Evolutionary conservation across 2,113 vertebrate genomes (phyloP).

Genomic region (Aramus guarauna): DNA sequence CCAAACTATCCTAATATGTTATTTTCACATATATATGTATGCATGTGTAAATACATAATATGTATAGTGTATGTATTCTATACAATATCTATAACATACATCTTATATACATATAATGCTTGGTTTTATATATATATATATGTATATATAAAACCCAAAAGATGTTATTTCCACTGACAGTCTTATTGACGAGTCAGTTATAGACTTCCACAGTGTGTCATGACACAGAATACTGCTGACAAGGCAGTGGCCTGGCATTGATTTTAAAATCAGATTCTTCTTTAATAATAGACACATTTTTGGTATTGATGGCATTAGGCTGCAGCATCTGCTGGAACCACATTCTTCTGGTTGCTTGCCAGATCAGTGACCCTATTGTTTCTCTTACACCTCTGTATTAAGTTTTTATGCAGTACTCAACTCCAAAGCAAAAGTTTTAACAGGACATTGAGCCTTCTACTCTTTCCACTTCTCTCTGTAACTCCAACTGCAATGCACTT

Average conservation of each 20-base stretch:
- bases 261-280: background rate
- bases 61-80: background rate
- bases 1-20: background rate
- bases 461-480: background rate
- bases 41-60: background rate
- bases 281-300: background rate
- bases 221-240: background rate
- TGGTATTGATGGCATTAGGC: background rate
- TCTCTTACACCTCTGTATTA: background rate
- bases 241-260: background rate
- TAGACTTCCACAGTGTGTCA: background rate
- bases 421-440: background rate
- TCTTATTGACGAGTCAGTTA: background rate
- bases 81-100: background rate
- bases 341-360: background rate
- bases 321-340: background rate
- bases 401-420: background rate
- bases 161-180: background rate
- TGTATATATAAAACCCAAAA: background rate
- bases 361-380: background rate
- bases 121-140: background rate
- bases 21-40: background rate
- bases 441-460: background rate
- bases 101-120: background rate
- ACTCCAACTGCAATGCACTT: background rate